A percentile compares a stretch with the other conserved stretches of the same genome.
phyloP scores from a whole-genome alignment of 1,140 invertebrate genomes.

The Conopomorpha cramerella region DNA sequence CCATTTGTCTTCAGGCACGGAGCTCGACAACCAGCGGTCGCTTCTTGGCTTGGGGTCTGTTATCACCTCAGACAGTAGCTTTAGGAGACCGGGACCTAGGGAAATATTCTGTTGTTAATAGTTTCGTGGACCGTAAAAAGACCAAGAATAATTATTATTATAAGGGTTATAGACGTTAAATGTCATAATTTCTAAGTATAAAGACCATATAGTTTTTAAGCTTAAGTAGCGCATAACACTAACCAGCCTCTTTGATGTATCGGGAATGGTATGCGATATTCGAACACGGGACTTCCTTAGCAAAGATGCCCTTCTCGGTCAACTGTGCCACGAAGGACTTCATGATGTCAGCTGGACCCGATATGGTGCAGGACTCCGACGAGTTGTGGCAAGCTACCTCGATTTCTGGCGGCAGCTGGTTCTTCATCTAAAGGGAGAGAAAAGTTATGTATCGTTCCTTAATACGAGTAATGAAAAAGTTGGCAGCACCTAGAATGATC shows the following conservation, averaged over 20 bases:
- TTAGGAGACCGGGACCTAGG: conserved; percentile 69
- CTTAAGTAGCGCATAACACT: too few relatives aligned
- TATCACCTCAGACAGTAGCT: conserved; percentile 71
- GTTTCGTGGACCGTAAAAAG: too few relatives aligned
- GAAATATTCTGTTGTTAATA: too few relatives aligned
- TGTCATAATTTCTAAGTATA: too few relatives aligned
- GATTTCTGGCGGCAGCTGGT: conserved; percentile 66
- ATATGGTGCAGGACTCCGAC: conserved; percentile 75
- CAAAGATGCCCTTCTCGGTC: conserved; percentile 72
- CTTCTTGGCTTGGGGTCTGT: conserved; percentile 70
- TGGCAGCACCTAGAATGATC: too few relatives aligned
- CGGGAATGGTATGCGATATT: conserved; percentile 78
- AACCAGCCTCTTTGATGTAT: conserved; percentile 65
- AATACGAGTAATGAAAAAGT: too few relatives aligned
- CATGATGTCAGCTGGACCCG: conserved; percentile 70
- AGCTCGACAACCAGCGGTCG: conserved; percentile 83
- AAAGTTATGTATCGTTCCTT: too few relatives aligned
- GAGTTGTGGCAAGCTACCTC: conserved; percentile 82
- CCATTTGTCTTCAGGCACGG: conserved; percentile 76
- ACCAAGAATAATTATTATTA: too few relatives aligned
- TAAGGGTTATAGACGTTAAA: too few relatives aligned
- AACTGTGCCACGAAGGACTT: conserved; percentile 65
- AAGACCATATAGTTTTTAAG: too few relatives aligned
- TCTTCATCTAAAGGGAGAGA: too few relatives aligned
- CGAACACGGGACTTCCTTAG: conserved; percentile 70